phyloP scores from a whole-genome alignment of 2,797 vertebrate genomes.

The Manis crassicaudata region DNA sequence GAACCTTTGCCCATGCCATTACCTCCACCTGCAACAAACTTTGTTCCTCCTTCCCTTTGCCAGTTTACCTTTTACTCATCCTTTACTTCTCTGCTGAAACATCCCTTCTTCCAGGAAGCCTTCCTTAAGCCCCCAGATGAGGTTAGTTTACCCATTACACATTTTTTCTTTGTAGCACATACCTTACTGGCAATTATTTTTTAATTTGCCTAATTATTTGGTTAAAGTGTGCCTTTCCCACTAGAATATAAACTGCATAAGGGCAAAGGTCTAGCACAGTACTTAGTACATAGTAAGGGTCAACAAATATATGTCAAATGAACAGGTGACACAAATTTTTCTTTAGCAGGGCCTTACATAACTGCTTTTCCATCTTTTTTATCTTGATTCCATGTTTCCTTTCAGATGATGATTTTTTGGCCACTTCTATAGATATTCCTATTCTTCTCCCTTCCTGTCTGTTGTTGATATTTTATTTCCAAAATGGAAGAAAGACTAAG shows the following conservation, averaged over 20 bases:
- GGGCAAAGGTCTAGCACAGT: not conserved
- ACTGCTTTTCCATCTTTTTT: not conserved
- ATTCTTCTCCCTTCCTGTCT: not conserved
- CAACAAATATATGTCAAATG: not conserved
- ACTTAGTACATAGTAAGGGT: not conserved
- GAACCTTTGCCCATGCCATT: not conserved
- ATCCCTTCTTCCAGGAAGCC: conserved; percentile 29
- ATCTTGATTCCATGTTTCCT: not conserved
- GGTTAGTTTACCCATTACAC: not conserved
- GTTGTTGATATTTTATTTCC: conserved; percentile 4
- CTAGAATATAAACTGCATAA: not conserved
- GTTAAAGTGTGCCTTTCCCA: conserved; percentile 22
- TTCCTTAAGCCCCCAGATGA: conserved; percentile 4
- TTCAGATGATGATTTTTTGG: conserved; percentile 12
- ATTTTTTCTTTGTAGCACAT: conserved; percentile 37
- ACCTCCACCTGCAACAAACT: not conserved
- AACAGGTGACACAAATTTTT: conserved; percentile 8
- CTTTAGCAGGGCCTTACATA: not conserved
- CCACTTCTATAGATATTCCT: not conserved
- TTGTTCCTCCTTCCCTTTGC: not conserved
- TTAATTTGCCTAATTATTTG: conserved; percentile 34
- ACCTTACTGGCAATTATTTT: not conserved
- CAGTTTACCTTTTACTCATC: not conserved
- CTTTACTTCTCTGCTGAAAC: conserved; percentile 26
- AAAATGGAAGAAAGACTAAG: not conserved